A percentile compares a stretch with the other conserved stretches of the same genome.
These are phyloP conservation scores for Salmo trutta DNA, from an alignment of 2,797 vertebrate species.

Conservation along the genomic window DNA sequence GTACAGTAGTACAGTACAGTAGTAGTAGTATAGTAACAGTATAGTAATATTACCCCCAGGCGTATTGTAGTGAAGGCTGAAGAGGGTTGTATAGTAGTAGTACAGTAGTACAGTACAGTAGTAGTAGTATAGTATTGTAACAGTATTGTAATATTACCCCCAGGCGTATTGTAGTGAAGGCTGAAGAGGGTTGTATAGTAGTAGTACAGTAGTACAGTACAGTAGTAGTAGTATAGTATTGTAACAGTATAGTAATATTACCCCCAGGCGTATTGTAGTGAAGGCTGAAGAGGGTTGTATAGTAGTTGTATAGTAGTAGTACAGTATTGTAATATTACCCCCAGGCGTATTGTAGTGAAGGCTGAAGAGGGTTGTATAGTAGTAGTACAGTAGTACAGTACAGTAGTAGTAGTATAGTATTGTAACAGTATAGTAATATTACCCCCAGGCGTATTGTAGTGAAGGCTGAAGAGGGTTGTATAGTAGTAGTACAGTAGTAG, in stretches of 20 bases:
- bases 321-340: constrained; percentile 71
- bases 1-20: neutral
- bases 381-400: no score
- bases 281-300: no score
- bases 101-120: neutral
- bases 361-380: constrained; percentile 84
- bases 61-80: constrained; percentile 86
- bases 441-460: constrained; percentile 82
- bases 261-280: no score
- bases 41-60: constrained; percentile 83
- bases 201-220: neutral
- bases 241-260: neutral
- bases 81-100: constrained; percentile 79
- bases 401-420: no score
- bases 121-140: no score
- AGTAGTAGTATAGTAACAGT: neutral
- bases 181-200: constrained; percentile 84
- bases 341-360: constrained; percentile 88
- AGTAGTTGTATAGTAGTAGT: no score
- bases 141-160: constrained; percentile 76
- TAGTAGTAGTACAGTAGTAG: no score
- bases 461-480: constrained; percentile 72
- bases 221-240: no score
- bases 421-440: no score
- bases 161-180: constrained; percentile 87